Evolutionary conservation across 2,888 invertebrate genomes (phyloP).

Genomic region (Nudaria mundana): DNA sequence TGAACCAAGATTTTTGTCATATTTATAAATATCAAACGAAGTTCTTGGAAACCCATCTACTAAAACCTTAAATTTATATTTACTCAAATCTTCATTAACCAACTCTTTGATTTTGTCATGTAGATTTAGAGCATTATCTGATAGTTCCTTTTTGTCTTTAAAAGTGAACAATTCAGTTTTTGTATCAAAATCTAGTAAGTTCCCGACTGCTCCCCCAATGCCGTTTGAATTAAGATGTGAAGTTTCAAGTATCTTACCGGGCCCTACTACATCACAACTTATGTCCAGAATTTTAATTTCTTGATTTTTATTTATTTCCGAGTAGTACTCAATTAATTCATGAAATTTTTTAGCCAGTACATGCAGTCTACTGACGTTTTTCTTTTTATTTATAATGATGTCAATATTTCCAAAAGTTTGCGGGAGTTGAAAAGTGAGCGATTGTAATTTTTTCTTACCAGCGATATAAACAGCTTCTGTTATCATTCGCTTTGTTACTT

Average conservation of each 20-base stretch:
- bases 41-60: slow-evolving; percentile 38
- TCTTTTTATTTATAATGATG: slow-evolving; percentile 22
- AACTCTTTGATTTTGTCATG: slow-evolving; percentile 19
- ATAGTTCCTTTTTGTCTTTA: slow-evolving; percentile 20
- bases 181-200: slow-evolving; percentile 31
- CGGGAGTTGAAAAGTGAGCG: slow-evolving; percentile 32
- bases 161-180: slow-evolving; percentile 29
- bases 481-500: slow-evolving; percentile 22
- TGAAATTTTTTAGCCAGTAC: slow-evolving; percentile 21
- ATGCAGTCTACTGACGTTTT: slow-evolving; percentile 11
- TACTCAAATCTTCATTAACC: slow-evolving; percentile 17
- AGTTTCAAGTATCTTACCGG: slow-evolving; percentile 25
- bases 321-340: slow-evolving; percentile 15
- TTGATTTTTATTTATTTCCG: slow-evolving; percentile 7
- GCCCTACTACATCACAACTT: slow-evolving; percentile 27
- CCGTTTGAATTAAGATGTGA: slow-evolving; percentile 33
- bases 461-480: slow-evolving; percentile 26
- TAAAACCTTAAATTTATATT: slow-evolving; percentile 32
- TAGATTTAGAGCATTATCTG: slow-evolving; percentile 31
- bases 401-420: slow-evolving; percentile 38
- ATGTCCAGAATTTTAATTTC: slow-evolving; percentile 22
- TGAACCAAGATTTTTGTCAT: slow-evolving; percentile 34
- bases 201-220: slow-evolving; percentile 42
- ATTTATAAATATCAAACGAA: slow-evolving; percentile 32
- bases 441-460: slow-evolving; percentile 23